Base-by-base conservation (phyloP, 2,113 vertebrate species). In the Psittacula cyanocephala region DNA sequence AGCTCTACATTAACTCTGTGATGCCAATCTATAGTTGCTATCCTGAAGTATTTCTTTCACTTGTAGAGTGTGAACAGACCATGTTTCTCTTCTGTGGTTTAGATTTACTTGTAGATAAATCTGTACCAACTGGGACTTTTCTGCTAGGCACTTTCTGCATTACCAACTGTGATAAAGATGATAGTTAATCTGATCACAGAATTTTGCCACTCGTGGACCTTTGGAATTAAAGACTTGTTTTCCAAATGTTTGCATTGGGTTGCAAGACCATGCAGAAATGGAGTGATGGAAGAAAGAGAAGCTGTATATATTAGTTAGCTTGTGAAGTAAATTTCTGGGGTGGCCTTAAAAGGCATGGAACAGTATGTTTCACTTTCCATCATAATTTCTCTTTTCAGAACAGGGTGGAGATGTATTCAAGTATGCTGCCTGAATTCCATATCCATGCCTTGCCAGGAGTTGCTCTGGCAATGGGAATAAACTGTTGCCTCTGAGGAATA, bases 331-430 rank as follows among this genome's bases (percentile, higher is more conserved):
- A 70, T 18, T 35, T 43, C 64, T 74, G 22, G 24, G 47, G 39
- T 94, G 86, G 10, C 95, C 88, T 12, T 96, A 95, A 94, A 97
- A 96, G 96, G 96, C 95, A 71, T 57, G 76, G 95, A 95, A 90
- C 81, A 67, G 25, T 37, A 10, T 2, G 65, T 87, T 84, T 65
- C 77, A 29, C 39, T 77, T 74, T 23, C 70, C 89, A 13, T 65
- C 62, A 0, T 27, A 33, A 75, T 20, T 8, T 65, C 75, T 23
- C 50, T 47, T 20, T 39, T 17, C 65, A 81, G 35, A 25, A 65
- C 92, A 88, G 95, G 93, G 91, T 92, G 84, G 92, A 16, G 94
- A 22, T 14, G 18, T n/a, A 25, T n/a, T 8, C 14, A 93, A 81
- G 93, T 59, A 4, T 1, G 3, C 35, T 90, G 89, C 93, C 86